These are phyloP conservation scores for Plagodis pulveraria DNA, from an alignment of 2,888 invertebrate species.

Conservation along the genomic window DNA sequence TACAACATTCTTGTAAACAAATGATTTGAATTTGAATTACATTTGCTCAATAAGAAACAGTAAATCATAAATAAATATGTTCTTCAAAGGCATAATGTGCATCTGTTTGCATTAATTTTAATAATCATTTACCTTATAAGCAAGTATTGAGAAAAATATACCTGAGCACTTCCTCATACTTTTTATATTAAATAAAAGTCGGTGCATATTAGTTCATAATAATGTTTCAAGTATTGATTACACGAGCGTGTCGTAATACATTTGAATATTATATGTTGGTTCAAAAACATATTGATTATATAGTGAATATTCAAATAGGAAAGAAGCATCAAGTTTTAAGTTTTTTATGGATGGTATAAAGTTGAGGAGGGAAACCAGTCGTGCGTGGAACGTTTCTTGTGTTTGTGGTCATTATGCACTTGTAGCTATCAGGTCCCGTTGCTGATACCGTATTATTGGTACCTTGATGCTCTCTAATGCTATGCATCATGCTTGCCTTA, in stretches of 20 bases:
- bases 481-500: slow-evolving; percentile 34
- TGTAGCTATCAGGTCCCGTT: slow-evolving; percentile 39
- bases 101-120: no score
- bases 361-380: slow-evolving; percentile 25
- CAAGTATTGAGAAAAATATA: background rate
- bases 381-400: slow-evolving; percentile 31
- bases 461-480: slow-evolving; percentile 38
- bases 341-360: slow-evolving; percentile 27
- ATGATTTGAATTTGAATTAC: no score
- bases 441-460: slow-evolving; percentile 44
- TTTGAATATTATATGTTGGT: slow-evolving; percentile 4
- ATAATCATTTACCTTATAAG: no score
- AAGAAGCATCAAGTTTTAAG: slow-evolving; percentile 14
- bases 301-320: slow-evolving; percentile 35
- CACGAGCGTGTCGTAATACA: slow-evolving; percentile 22
- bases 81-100: no score
- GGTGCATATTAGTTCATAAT: background rate
- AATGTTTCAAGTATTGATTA: slow-evolving; percentile 18
- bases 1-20: no score
- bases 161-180: background rate
- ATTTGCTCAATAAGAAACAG: no score
- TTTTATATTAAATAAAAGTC: background rate
- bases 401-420: slow-evolving; percentile 21
- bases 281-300: slow-evolving; percentile 1
- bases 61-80: no score